phyloP scores from a whole-genome alignment of 2,797 vertebrate genomes.

The Macropus fuliginosus region DNA sequence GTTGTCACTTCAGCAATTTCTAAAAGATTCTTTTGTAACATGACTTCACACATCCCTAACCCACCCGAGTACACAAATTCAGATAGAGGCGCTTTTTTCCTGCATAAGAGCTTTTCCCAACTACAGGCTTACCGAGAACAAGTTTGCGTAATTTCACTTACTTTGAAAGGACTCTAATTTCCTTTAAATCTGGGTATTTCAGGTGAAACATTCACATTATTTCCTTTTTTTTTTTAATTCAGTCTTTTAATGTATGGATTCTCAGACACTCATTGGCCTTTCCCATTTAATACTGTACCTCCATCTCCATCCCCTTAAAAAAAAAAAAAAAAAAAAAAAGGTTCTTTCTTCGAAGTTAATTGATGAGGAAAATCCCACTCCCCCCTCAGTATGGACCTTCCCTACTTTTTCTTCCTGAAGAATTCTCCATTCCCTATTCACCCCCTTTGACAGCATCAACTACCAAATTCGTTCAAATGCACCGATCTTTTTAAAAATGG shows the following conservation, averaged over 20 bases:
- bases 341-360: background rate
- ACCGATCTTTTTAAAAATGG: background rate
- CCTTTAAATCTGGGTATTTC: background rate
- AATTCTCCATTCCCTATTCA: background rate
- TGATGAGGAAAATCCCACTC: background rate
- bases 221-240: no score
- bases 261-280: background rate
- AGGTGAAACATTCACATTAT: background rate
- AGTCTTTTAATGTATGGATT: background rate
- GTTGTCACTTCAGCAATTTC: background rate
- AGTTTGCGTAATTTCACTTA: background rate
- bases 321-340: background rate
- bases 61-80: background rate
- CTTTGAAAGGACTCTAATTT: background rate
- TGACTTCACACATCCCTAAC: background rate
- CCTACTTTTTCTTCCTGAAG: background rate
- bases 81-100: background rate
- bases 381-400: background rate
- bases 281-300: background rate
- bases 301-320: background rate
- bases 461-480: background rate
- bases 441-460: background rate
- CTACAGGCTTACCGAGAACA: background rate
- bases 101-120: background rate
- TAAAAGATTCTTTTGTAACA: background rate